These are phyloP conservation scores for Salmo trutta DNA, from an alignment of 2,797 vertebrate genomes.

Conservation along the genomic window DNA sequence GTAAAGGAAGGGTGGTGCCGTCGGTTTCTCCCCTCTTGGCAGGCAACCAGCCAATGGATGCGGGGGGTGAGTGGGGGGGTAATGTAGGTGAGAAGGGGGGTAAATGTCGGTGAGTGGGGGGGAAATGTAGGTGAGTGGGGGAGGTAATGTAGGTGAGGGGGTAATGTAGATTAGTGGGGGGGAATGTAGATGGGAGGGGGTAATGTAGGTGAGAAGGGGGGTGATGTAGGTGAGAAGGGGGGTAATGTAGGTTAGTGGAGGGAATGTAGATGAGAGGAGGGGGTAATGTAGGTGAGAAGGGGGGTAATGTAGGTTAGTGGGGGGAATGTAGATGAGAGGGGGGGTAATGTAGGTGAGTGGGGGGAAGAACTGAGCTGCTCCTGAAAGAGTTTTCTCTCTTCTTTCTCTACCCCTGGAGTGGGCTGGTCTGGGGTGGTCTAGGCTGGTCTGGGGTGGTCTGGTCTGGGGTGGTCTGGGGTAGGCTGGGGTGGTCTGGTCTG, in stretches of 20 bases:
- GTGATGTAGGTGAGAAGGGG: no score
- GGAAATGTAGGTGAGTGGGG: neutral
- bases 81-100: neutral
- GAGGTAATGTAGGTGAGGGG: neutral
- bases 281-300: no score
- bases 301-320: no score
- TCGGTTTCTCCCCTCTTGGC: slow-evolving; percentile 1
- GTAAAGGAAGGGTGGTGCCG: neutral
- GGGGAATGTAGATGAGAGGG: no score
- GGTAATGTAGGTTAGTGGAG: neutral
- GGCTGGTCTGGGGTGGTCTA: no score
- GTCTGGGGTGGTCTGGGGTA: neutral
- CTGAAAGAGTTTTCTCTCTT: no score
- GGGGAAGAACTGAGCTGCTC: no score
- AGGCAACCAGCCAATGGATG: slow-evolving; percentile 13
- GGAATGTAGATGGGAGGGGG: neutral
- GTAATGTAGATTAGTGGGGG: neutral
- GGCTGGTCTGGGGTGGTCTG: neutral
- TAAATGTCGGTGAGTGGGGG: neutral
- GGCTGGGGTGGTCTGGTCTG: neutral
- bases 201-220: no score
- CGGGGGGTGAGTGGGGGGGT: slow-evolving; percentile 49
- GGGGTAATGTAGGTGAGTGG: no score
- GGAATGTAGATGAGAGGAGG: no score
- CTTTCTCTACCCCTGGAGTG: no score